phyloP scores from a whole-genome alignment of 2,797 vertebrate species.

The Anabacerthia variegaticeps region DNA sequence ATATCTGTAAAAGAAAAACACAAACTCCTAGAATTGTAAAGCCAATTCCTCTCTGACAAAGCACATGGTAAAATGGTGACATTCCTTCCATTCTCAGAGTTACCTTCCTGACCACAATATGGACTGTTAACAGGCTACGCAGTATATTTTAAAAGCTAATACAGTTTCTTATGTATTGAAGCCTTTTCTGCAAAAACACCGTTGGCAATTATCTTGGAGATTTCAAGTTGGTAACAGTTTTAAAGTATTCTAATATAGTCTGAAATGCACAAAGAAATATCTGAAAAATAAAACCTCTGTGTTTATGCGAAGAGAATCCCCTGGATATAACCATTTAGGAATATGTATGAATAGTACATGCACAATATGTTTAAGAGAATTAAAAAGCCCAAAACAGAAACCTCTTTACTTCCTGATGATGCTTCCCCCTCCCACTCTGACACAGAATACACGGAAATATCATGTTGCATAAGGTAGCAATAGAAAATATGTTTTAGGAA shows the following conservation, averaged over 20 bases:
- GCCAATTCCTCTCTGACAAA: neutral
- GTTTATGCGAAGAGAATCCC: neutral
- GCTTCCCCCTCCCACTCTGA: slow-evolving; percentile 23
- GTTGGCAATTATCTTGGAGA: neutral
- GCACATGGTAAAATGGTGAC: neutral
- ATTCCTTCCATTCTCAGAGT: neutral
- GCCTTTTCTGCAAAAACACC: neutral
- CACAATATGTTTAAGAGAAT: neutral
- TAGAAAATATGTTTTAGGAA: slow-evolving; percentile 28
- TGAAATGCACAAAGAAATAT: neutral
- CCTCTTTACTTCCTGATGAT: neutral
- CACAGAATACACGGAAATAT: slow-evolving; percentile 22
- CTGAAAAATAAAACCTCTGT: neutral
- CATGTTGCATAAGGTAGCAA: neutral
- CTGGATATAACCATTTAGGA: neutral
- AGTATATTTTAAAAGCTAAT: neutral
- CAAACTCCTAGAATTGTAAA: neutral
- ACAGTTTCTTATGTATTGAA: neutral
- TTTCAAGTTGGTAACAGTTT: neutral
- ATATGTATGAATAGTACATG: neutral
- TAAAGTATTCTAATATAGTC: neutral
- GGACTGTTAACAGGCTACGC: neutral
- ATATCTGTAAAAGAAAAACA: neutral
- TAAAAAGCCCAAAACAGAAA: neutral
- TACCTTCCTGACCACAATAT: neutral